A percentile compares a stretch with the other conserved stretches of the same genome.
Conservation (phyloP, 2,113 vertebrate species). For the Genyomyrus donnyi region DNA sequence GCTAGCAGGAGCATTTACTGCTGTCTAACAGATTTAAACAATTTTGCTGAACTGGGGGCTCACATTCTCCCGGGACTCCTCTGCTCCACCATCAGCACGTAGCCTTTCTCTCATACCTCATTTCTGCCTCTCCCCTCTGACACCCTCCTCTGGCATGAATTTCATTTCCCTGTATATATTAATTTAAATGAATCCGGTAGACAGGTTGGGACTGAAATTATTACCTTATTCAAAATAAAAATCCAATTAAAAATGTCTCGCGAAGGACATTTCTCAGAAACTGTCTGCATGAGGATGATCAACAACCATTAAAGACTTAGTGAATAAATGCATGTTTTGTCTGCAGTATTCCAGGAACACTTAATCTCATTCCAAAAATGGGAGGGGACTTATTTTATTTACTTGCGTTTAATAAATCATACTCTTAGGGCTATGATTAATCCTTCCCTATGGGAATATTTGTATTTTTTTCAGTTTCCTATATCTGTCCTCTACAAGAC, state of each 20-base stretch:
- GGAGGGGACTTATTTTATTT: background rate
- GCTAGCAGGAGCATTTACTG: background rate
- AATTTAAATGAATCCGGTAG: background rate
- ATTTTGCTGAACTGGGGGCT: background rate
- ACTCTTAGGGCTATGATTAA: background rate
- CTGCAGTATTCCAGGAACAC: background rate
- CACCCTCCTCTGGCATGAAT: background rate
- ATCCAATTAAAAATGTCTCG: background rate
- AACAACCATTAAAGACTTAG: background rate
- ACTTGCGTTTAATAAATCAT: background rate
- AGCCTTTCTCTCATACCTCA: background rate
- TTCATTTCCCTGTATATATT: background rate
- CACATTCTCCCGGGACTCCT: background rate
- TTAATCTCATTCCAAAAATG: background rate
- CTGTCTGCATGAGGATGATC: background rate
- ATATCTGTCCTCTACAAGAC: background rate
- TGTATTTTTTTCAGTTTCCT: background rate
- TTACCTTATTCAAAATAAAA: background rate
- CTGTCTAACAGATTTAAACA: background rate
- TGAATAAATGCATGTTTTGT: background rate
- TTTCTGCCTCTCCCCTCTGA: background rate
- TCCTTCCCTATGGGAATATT: background rate
- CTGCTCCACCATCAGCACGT: background rate
- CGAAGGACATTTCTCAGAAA: background rate
- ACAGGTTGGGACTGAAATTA: background rate